A percentile compares a stretch with the other conserved stretches of the same genome.
Evolutionary conservation across 2,113 vertebrate genomes (phyloP).

Genomic region (Ceyx cyanopectus): DNA sequence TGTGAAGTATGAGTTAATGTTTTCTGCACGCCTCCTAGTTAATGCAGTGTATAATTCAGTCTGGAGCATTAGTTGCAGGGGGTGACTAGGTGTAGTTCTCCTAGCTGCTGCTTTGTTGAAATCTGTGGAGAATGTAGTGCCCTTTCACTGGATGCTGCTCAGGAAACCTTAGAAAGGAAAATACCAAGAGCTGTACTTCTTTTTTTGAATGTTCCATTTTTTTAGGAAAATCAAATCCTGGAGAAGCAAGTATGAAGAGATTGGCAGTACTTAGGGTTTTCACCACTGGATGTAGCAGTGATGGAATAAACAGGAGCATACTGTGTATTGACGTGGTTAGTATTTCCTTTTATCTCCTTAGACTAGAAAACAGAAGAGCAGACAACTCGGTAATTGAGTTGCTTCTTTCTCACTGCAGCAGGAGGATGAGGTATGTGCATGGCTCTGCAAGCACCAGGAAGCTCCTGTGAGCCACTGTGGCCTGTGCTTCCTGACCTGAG

Average conservation of each 20-base stretch:
- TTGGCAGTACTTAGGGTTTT: neutral
- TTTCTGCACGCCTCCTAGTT: neutral
- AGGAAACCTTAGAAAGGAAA: neutral
- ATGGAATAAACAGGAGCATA: neutral
- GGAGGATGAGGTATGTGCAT: neutral
- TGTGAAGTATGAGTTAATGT: neutral
- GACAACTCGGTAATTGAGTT: neutral
- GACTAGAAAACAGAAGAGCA: neutral
- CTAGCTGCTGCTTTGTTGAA: neutral
- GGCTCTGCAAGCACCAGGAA: neutral
- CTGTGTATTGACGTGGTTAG: neutral
- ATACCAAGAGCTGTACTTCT: neutral
- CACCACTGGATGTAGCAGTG: neutral
- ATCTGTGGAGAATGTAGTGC: neutral
- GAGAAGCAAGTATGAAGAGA: neutral
- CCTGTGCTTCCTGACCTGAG: neutral
- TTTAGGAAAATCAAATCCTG: too few relatives aligned
- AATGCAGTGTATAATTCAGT: neutral
- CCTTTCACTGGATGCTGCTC: neutral
- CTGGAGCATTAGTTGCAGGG: neutral
- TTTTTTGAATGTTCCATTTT: neutral
- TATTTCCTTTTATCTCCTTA: neutral
- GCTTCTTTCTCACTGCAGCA: neutral
- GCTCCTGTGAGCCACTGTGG: neutral
- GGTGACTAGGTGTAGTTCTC: neutral